These are phyloP conservation scores for Zoroaster sp. DNA, from an alignment of 53 echinoderm and acorn worm species.

Conservation along the genomic window DNA sequence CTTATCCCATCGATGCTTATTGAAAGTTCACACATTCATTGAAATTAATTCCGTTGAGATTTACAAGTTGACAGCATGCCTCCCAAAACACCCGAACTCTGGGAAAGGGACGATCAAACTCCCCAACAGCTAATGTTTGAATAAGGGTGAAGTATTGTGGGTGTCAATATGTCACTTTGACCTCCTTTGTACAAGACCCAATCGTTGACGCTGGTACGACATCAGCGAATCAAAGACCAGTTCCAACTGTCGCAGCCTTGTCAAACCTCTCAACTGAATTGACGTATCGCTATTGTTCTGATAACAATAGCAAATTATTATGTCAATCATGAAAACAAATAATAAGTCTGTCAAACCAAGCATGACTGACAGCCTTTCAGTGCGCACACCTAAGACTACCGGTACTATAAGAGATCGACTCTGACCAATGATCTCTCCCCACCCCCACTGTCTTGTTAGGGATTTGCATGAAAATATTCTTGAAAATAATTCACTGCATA, in stretches of 20 bases:
- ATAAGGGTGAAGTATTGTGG: not conserved
- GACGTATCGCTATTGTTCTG: not conserved
- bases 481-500: not conserved
- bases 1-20: not conserved
- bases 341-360: not conserved
- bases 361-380: not conserved
- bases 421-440: too few species aligned
- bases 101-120: too few species aligned
- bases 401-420: too few species aligned
- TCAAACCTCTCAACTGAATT: not conserved
- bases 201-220: too few species aligned
- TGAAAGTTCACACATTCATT: not conserved
- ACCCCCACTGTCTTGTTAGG: not conserved
- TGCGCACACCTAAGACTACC: too few species aligned
- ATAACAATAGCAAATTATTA: not conserved
- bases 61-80: too few species aligned
- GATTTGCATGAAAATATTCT: not conserved
- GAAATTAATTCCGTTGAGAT: not conserved
- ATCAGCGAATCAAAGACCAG: not conserved
- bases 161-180: not conserved
- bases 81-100: too few species aligned
- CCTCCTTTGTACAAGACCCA: too few species aligned
- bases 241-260: not conserved
- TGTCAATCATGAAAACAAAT: not conserved
- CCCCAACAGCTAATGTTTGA: too few species aligned